A percentile compares a stretch with the other conserved stretches of the same genome.
Conservation (phyloP, 2,797 vertebrate species). For the Notamacropus eugenii region DNA sequence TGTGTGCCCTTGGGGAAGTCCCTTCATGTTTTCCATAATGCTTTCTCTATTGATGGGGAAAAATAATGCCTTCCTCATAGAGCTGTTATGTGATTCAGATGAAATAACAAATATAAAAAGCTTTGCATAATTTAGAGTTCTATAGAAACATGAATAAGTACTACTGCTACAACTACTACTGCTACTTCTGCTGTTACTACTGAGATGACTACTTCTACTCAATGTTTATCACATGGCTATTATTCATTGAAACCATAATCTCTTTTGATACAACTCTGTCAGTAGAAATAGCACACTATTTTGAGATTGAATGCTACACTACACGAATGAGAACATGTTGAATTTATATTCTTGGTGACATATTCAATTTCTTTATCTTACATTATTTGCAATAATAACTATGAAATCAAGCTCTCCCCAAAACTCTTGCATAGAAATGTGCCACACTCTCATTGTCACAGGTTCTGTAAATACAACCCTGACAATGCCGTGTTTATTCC, state of each 20-base stretch:
- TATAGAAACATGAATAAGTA: neutral
- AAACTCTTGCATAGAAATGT: neutral
- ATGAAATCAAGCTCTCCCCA: neutral
- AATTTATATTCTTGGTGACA: neutral
- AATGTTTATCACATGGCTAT: neutral
- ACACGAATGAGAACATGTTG: neutral
- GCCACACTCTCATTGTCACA: neutral
- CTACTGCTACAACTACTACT: too few species aligned
- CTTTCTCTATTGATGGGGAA: neutral
- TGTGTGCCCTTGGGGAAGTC: neutral
- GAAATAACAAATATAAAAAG: neutral
- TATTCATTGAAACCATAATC: neutral
- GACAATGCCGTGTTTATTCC: constrained; percentile 41
- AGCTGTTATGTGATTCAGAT: neutral
- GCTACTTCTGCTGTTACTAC: neutral
- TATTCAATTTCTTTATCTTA: neutral
- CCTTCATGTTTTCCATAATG: neutral
- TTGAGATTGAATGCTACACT: neutral
- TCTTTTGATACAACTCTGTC: neutral
- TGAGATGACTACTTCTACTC: neutral
- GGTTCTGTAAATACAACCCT: neutral
- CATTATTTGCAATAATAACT: constrained; percentile 1
- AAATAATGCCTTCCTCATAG: neutral
- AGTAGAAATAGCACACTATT: neutral
- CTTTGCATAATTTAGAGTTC: neutral